Conservation (phyloP, 1,140 invertebrate species). For the Coenobita brevimanus region DNA sequence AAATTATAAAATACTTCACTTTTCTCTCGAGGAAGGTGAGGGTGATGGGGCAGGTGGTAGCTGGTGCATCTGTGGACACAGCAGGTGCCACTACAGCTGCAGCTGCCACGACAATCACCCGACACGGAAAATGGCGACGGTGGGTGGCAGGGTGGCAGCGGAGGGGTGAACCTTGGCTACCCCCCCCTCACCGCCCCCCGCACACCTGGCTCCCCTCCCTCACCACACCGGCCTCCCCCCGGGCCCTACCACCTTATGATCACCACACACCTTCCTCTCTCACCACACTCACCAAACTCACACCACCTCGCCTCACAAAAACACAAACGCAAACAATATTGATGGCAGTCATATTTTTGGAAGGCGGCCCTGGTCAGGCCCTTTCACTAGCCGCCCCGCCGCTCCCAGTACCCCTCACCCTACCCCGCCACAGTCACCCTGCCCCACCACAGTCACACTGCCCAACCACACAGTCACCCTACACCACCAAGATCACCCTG, state of each 20-base stretch:
- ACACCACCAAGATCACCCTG: neutral
- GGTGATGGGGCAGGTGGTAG: neutral
- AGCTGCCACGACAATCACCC: neutral
- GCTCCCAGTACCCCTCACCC: neutral
- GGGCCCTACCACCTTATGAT: too few species aligned
- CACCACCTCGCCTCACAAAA: neutral
- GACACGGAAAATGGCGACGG: slow-evolving; percentile 26
- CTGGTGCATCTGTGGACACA: neutral
- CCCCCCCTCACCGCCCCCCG: too few species aligned
- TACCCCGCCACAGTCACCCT: neutral
- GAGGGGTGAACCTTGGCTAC: too few species aligned
- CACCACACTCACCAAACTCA: slow-evolving; percentile 21
- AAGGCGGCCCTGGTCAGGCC: too few species aligned
- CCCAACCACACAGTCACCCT: neutral
- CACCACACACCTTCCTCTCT: neutral
- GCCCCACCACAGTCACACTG: neutral
- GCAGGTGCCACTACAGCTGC: neutral
- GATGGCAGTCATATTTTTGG: too few species aligned
- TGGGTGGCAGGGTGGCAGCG: slow-evolving; percentile 11
- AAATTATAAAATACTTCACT: slow-evolving; percentile 55
- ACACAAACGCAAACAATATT: too few species aligned
- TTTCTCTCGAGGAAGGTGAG: slow-evolving; percentile 17
- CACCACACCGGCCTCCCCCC: slow-evolving; percentile 8
- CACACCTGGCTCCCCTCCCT: neutral
- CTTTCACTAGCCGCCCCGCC: too few species aligned